A percentile compares a stretch with the other conserved stretches of the same genome.
phyloP scores from a whole-genome alignment of 2,797 vertebrate genomes.

The Eulemur coronatus region DNA sequence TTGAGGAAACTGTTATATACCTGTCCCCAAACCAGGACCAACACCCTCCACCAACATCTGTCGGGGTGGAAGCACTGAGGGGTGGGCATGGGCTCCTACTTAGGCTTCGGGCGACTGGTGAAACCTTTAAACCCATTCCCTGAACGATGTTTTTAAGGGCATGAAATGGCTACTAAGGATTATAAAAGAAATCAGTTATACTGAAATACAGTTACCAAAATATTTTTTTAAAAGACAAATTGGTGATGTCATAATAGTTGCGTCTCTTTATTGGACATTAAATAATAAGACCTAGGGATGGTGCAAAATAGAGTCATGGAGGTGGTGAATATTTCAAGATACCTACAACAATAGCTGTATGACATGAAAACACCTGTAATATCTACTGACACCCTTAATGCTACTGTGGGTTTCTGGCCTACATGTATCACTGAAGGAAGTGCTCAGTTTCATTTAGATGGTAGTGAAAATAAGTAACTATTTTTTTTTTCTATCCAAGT shows the following conservation, averaged over 20 bases:
- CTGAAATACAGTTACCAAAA: background rate
- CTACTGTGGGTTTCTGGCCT: background rate
- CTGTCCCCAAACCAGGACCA: background rate
- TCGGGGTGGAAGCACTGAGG: background rate
- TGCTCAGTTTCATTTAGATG: background rate
- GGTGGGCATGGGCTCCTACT: background rate
- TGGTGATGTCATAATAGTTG: background rate
- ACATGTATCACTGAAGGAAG: constrained; percentile 2
- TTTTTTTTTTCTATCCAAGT: background rate
- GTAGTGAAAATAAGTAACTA: constrained; percentile 32
- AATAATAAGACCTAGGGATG: background rate
- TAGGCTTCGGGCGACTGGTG: background rate
- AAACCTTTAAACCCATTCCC: background rate
- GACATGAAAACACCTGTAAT: background rate
- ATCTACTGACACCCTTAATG: background rate
- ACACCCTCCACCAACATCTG: too few species aligned
- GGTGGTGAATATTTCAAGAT: constrained; percentile 7
- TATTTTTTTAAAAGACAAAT: background rate
- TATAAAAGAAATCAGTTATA: background rate
- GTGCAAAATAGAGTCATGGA: background rate
- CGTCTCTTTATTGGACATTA: constrained; percentile 43
- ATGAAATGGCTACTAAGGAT: background rate
- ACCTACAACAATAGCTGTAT: background rate
- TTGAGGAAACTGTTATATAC: background rate
- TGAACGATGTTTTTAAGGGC: background rate